These are phyloP conservation scores for Rhinoraja longicauda DNA, from an alignment of 2,797 vertebrate species.

Conservation along the genomic window DNA sequence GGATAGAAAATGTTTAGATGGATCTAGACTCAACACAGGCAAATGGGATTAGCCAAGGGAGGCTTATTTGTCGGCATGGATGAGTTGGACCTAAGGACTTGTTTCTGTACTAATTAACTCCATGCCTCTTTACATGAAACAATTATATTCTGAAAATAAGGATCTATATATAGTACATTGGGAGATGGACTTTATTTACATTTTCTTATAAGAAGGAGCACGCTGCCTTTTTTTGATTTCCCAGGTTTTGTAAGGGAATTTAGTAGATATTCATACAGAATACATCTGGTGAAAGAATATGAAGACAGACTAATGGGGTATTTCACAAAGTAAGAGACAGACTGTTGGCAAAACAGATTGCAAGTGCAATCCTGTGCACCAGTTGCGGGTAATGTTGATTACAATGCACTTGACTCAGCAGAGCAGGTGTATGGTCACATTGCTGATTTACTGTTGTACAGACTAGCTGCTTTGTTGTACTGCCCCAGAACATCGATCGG, in stretches of 20 bases:
- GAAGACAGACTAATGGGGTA: not conserved
- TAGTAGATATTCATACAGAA: too few relatives aligned
- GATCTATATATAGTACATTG: not conserved
- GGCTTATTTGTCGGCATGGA: too few relatives aligned
- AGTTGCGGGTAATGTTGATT: not conserved
- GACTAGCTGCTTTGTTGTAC: not conserved
- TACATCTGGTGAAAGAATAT: not conserved
- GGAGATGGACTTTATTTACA: not conserved
- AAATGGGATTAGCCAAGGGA: too few relatives aligned
- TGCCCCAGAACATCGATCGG: not conserved
- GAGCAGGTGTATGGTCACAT: not conserved
- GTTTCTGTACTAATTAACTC: too few relatives aligned
- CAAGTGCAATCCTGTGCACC: not conserved
- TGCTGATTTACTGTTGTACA: conserved; percentile 6
- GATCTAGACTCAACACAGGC: too few relatives aligned
- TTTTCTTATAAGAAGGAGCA: not conserved
- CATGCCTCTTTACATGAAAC: not conserved
- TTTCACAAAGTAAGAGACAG: not conserved
- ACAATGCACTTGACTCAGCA: conserved; percentile 16
- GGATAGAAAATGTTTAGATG: too few relatives aligned
- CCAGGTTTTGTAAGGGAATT: too few relatives aligned
- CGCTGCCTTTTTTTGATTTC: not conserved
- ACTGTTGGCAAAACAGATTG: not conserved
- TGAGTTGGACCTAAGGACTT: too few relatives aligned
- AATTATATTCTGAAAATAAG: not conserved